Evolutionary conservation across 2,888 invertebrate species (phyloP).

Genomic region (Epinotia bilunana): DNA sequence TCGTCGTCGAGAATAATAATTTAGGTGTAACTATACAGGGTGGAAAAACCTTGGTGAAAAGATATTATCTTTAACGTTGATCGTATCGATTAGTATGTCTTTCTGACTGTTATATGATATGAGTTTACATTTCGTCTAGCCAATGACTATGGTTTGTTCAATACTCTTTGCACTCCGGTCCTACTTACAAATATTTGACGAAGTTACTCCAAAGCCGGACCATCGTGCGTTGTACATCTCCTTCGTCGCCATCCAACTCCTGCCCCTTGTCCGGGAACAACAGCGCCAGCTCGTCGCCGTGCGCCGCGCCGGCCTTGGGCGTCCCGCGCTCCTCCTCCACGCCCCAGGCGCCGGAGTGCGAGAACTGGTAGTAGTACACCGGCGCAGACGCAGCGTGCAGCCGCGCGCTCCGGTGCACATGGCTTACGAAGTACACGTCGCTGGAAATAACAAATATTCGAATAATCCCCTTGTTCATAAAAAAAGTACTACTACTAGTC

Average conservation of each 20-base stretch:
- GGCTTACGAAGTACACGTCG: constrained; percentile 72
- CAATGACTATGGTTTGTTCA: background rate
- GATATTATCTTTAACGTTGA: too few relatives aligned
- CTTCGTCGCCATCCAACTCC: constrained; percentile 63
- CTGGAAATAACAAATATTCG: constrained; percentile 52
- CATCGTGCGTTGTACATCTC: constrained; percentile 60
- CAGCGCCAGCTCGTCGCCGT: constrained; percentile 75
- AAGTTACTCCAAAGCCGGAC: constrained; percentile 73
- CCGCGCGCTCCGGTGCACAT: constrained; percentile 67
- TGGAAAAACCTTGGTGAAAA: too few relatives aligned
- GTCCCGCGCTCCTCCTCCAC: constrained; percentile 62
- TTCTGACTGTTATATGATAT: too few relatives aligned
- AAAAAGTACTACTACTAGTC: background rate
- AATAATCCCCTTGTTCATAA: background rate
- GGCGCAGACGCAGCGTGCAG: constrained; percentile 59
- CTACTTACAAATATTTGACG: constrained; percentile 71
- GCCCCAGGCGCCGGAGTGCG: constrained; percentile 62
- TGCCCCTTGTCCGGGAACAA: constrained; percentile 61
- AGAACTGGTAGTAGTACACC: constrained; percentile 74
- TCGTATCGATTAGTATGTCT: too few relatives aligned
- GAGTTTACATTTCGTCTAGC: background rate
- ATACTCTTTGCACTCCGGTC: background rate
- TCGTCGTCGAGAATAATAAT: too few relatives aligned
- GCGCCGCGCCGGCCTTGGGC: constrained; percentile 70
- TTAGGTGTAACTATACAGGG: too few relatives aligned